Percentiles rank a stretch among this genome's conserved stretches.
Conservation (phyloP, 1,140 invertebrate species). For the Drosophila subpulchrella region DNA sequence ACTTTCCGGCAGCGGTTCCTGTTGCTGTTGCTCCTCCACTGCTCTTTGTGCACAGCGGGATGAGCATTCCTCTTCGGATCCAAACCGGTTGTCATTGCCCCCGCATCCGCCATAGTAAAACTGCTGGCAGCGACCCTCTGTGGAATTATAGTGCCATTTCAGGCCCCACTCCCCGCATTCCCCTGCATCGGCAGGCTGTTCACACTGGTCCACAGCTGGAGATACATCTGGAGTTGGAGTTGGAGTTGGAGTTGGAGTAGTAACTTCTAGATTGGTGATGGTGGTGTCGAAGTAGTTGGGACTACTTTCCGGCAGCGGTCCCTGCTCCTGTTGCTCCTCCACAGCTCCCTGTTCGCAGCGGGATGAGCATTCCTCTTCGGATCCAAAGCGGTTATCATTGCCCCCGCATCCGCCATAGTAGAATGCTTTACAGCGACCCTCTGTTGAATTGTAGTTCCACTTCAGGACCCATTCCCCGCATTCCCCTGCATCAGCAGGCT, state of each 20-base stretch:
- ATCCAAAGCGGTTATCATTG: slow-evolving; percentile 91
- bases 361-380: slow-evolving; percentile 70
- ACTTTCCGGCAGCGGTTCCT: slow-evolving; percentile 1
- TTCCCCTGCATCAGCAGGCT: slow-evolving; percentile 20
- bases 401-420: slow-evolving; percentile 93
- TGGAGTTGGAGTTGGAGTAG: slow-evolving; percentile 29
- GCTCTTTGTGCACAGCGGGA: slow-evolving; percentile 87
- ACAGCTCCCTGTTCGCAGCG: too few relatives aligned
- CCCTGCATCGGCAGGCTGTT: slow-evolving; percentile 89
- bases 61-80: slow-evolving; percentile 89
- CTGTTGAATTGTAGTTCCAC: slow-evolving; percentile 93
- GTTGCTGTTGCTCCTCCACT: too few relatives aligned
- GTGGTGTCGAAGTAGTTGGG: too few relatives aligned
- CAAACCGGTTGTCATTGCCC: slow-evolving; percentile 93
- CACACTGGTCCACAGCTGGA: slow-evolving; percentile 85
- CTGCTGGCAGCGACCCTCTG: slow-evolving; percentile 88
- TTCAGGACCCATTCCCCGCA: slow-evolving; percentile 47
- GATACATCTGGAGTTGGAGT: neutral
- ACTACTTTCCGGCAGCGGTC: too few relatives aligned
- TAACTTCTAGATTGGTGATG: neutral
- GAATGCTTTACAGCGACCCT: slow-evolving; percentile 90
- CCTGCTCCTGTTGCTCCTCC: too few relatives aligned
- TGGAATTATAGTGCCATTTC: slow-evolving; percentile 93
- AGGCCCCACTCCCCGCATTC: slow-evolving; percentile 91
- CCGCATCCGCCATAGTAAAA: slow-evolving; percentile 94